These are phyloP conservation scores for Suricata suricatta DNA, from an alignment of 2,113 vertebrate genomes.

Conservation along the genomic window DNA sequence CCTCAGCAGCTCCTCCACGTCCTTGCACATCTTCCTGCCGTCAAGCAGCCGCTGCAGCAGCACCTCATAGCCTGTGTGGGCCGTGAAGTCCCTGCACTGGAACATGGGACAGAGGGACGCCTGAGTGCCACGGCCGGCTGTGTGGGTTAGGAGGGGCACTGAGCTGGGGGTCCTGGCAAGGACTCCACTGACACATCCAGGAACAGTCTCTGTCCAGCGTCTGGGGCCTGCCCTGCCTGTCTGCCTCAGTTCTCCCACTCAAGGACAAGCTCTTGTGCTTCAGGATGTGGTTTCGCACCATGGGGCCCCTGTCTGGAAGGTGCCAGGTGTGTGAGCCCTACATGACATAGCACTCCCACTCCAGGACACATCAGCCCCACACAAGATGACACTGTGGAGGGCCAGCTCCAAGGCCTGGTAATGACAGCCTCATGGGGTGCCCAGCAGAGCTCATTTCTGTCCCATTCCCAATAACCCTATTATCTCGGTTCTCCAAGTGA, in stretches of 20 bases:
- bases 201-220: background rate
- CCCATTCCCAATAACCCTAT: background rate
- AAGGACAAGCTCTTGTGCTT: background rate
- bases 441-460: background rate
- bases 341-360: background rate
- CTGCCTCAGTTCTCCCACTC: background rate
- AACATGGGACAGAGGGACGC: background rate
- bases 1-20: conserved; percentile 94
- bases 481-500: background rate
- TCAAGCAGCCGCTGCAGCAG: conserved; percentile 91
- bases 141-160: background rate
- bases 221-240: background rate
- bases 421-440: background rate
- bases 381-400: background rate
- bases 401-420: accelerated
- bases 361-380: background rate
- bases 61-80: conserved; percentile 90
- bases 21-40: conserved; percentile 94
- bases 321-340: background rate
- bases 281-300: background rate
- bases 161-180: background rate
- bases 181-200: accelerated
- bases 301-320: background rate
- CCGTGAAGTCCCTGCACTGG: conserved; percentile 92
- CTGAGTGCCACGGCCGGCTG: accelerated